Evolutionary conservation across 2,888 invertebrate genomes (phyloP).

Genomic region (Parthenolecanium corni): DNA sequence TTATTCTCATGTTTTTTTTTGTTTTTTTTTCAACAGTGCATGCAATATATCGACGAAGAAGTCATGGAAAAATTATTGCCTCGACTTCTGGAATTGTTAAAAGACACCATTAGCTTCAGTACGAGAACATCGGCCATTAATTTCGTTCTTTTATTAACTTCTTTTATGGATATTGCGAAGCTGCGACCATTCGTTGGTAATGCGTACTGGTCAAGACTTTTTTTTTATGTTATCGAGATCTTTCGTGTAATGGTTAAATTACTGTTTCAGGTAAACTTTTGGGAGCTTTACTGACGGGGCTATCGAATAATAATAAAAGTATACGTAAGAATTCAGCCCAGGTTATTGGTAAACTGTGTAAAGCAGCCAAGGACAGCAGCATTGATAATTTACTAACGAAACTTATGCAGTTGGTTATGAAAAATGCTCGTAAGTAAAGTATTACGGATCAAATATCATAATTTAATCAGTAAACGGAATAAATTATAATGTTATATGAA

Average conservation of each 20-base stretch:
- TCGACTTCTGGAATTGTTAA: constrained; percentile 67
- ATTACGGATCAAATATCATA: constrained; percentile 32
- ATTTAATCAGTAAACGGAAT: neutral
- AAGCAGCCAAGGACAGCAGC: constrained; percentile 64
- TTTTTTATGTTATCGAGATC: neutral
- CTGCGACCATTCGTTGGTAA: constrained; percentile 18
- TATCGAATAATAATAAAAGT: constrained; percentile 71
- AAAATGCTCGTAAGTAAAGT: constrained; percentile 26
- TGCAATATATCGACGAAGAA: constrained; percentile 49
- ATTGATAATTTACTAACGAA: constrained; percentile 44
- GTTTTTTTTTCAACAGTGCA: neutral
- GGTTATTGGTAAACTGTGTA: constrained; percentile 72
- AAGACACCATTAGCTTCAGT: constrained; percentile 65
- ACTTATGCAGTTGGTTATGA: constrained; percentile 36
- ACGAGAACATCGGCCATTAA: constrained; percentile 72
- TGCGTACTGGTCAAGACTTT: neutral
- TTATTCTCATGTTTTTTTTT: no score
- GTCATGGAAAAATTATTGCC: constrained; percentile 70
- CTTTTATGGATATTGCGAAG: constrained; percentile 7
- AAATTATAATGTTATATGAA: neutral
- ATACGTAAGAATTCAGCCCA: constrained; percentile 73
- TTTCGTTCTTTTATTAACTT: constrained; percentile 57
- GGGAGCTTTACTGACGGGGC: constrained; percentile 56
- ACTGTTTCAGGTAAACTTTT: constrained; percentile 46
- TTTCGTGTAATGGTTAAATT: neutral